Conservation (phyloP, 1,140 invertebrate species). For the Cotesia vestalis region DNA sequence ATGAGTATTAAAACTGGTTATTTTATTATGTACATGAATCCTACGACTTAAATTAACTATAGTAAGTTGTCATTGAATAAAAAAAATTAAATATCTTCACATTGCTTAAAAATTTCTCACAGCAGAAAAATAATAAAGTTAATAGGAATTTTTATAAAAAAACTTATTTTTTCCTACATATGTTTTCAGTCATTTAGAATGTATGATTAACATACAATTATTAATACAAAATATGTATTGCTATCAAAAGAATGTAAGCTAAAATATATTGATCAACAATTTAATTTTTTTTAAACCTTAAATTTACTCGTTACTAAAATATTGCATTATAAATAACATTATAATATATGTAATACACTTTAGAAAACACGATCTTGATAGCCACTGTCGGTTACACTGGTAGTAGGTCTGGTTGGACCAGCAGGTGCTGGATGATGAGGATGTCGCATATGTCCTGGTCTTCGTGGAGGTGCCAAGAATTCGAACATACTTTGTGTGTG, state of each 20-base stretch:
- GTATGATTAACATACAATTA: no score
- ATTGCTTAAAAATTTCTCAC: no score
- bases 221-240: no score
- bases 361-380: slow-evolving; percentile 84
- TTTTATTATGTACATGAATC: background rate
- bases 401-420: slow-evolving; percentile 65
- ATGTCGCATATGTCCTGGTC: slow-evolving; percentile 75
- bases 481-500: slow-evolving; percentile 97
- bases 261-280: slow-evolving; percentile 9
- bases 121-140: no score
- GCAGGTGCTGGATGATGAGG: slow-evolving; percentile 72
- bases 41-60: no score
- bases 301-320: background rate
- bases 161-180: no score
- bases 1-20: background rate
- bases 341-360: slow-evolving; percentile 17
- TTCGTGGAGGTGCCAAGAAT: slow-evolving; percentile 86
- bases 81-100: no score
- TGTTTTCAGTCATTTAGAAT: no score
- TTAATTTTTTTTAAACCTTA: no score
- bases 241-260: no score
- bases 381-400: slow-evolving; percentile 71
- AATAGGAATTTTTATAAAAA: no score
- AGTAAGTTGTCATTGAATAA: no score
- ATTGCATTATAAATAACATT: slow-evolving; percentile 1